Evolutionary conservation across 2,113 vertebrate species (phyloP), one percentile per base, ranked within the genome.

Genomic region (Conger conger): DNA sequence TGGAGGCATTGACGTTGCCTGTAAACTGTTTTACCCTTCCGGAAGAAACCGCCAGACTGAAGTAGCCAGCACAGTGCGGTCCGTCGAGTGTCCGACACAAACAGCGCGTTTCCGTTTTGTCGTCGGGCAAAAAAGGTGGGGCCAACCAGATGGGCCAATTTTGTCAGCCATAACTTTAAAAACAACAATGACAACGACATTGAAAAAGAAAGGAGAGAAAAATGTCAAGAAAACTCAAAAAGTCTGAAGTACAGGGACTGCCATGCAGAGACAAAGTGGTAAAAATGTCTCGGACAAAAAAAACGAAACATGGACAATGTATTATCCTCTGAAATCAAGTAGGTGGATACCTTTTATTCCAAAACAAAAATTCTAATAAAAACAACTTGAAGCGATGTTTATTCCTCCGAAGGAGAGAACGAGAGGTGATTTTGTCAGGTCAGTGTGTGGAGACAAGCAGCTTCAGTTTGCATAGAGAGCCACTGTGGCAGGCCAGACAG

Each of bases 271-370:
- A 82, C 37, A n/a, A 83, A 80, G 35, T 45, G n/a, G 45, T 50
- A 84, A 38, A 84, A 81, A 85, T 84, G 60, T 88, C 57, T 38
- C 76, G n/a, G 76, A 60, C 13, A 76, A 60, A 76, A 87, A n/a
- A 86, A 86, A 86, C 82, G 89, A 93, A 90, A 92, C 84, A 90
- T 86, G 87, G 91, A 87, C 89, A 92, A 88, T 91, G 92, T 92
- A 90, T 88, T 90, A 86, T 93, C n/a, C 38, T 81, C 57, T 50
- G 79, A 85, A 85, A 63, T 85, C 42, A 81, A 85, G 57, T 92
- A 93, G 92, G 92, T 93, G 90, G 91, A 83, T 30, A 90, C 89
- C 88, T 92, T 92, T 91, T 90, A 91, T 91, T 93, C 85, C 85
- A 89, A 88, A 88, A 84, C 86, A 73, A 91, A 84, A 45, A 90